These are phyloP conservation scores for Pluvialis apricaria DNA, from an alignment of 2,113 vertebrate genomes.

Conservation along the genomic window DNA sequence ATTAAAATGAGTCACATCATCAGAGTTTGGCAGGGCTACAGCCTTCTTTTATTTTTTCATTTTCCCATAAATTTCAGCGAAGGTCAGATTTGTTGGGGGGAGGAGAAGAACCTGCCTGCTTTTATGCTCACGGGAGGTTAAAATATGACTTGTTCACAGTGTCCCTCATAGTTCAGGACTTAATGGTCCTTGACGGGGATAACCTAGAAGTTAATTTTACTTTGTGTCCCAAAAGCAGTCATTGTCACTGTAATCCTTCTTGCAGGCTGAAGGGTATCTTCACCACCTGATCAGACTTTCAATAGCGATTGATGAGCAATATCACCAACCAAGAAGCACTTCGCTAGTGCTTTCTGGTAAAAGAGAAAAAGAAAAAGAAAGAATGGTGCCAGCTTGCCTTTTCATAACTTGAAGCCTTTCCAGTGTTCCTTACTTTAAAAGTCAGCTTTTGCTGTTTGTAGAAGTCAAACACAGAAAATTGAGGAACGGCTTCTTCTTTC, in stretches of 20 bases:
- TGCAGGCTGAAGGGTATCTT: conserved; percentile 71
- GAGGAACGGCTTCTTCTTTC: background rate
- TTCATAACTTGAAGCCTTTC: background rate
- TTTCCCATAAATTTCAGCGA: conserved; percentile 80
- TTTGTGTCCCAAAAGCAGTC: conserved; percentile 79
- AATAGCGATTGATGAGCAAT: conserved; percentile 67
- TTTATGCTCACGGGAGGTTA: conserved; percentile 73
- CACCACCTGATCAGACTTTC: conserved; percentile 72
- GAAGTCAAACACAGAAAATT: background rate
- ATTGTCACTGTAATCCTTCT: conserved; percentile 79
- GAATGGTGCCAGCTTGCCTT: background rate
- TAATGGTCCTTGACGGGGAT: conserved; percentile 85
- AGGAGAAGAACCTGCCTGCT: conserved; percentile 68
- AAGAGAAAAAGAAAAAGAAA: background rate
- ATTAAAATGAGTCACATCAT: conserved; percentile 81
- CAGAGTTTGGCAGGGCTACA: conserved; percentile 69
- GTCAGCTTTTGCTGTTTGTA: background rate
- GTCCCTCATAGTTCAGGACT: conserved; percentile 80
- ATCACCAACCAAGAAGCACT: background rate
- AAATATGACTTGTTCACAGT: conserved; percentile 82
- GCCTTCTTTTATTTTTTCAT: conserved; percentile 73
- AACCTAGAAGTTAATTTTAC: conserved; percentile 84
- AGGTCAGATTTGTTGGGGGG: conserved; percentile 79
- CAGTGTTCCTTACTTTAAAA: background rate
- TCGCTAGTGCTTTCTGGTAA: background rate